Base-by-base conservation (phyloP, 2,888 invertebrate genomes). In the Gastracanthus pulcherrimus region DNA sequence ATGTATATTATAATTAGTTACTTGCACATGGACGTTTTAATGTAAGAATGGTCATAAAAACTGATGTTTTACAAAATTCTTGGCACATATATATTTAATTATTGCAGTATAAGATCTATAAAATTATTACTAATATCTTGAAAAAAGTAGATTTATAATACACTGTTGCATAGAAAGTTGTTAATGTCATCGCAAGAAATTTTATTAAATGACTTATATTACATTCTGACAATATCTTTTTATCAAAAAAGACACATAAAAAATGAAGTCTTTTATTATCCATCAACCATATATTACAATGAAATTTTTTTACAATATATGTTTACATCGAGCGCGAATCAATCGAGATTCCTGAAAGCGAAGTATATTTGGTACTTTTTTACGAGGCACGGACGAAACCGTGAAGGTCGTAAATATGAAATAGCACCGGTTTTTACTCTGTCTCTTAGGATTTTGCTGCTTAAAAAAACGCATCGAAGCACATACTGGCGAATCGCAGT, bases 401-500 rank as follows among this genome's bases (percentile, higher is more conserved):
- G 84, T 82, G 80, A 83, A 84, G 84, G 84, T 84, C 84, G 84
- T 88, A 88, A 88, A 88, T 82, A 84, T 87, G 86, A 87, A 86
- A 86, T 86, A 87, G 86, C 84, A 85, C 87, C 83, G 83, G 82
- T 78, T 74, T 80, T 76, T 72, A 72, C 71, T 51, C 81, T 76
- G 71, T 81, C 70, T 75, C 74, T 72, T 64, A 81, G 55, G 9
- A 71, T 70, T 69, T 64, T 38, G 71, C 26, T 26, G 23, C 60
- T 55, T 23, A 75, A 71, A 38, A 74, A 55, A 31, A 69, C 29
- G 23, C 26, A 19, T 13, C 31, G 1, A 83, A 83, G 76, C 82
- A 81, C 76, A 72, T 83, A 85, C 84, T 78, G 70, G 83, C 82
- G 75, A 82, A 82, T 70, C 82, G 76, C 45, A 74, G 82, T 81